Evolutionary conservation across 2,888 invertebrate genomes (phyloP).

Genomic region (Oithona nana): DNA sequence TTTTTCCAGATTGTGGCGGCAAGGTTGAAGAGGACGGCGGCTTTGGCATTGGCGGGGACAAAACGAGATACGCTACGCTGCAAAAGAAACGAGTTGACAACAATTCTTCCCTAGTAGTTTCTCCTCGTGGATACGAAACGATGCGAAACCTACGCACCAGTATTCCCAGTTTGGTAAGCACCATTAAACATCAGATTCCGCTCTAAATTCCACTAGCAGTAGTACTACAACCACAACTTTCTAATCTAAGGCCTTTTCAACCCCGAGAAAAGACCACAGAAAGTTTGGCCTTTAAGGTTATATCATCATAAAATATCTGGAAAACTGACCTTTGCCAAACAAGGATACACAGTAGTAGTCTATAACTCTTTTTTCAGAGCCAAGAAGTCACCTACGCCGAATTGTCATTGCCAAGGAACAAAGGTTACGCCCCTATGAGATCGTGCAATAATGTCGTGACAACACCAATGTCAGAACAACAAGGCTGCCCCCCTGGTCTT

Average conservation of each 20-base stretch:
- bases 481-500: neutral
- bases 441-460: neutral
- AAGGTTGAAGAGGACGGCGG: conserved; percentile 5
- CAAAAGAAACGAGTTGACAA: neutral
- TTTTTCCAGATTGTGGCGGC: too few species aligned
- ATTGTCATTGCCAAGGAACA: conserved; percentile 30
- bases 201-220: too few species aligned
- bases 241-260: too few species aligned
- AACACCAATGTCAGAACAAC: neutral
- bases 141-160: neutral
- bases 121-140: neutral
- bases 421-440: conserved; percentile 19
- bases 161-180: conserved; percentile 10
- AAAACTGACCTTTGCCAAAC: too few species aligned
- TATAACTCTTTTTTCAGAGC: conserved; percentile 13
- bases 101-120: neutral
- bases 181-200: neutral
- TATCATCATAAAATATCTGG: too few species aligned
- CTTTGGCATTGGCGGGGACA: conserved; percentile 4
- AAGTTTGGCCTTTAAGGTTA: too few species aligned
- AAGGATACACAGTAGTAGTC: too few species aligned
- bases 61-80: conserved; percentile 12
- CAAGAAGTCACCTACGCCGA: conserved; percentile 38
- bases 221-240: too few species aligned
- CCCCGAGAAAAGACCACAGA: too few species aligned